Conservation (phyloP, 2,113 vertebrate genomes). For the Dicaeum eximium region DNA sequence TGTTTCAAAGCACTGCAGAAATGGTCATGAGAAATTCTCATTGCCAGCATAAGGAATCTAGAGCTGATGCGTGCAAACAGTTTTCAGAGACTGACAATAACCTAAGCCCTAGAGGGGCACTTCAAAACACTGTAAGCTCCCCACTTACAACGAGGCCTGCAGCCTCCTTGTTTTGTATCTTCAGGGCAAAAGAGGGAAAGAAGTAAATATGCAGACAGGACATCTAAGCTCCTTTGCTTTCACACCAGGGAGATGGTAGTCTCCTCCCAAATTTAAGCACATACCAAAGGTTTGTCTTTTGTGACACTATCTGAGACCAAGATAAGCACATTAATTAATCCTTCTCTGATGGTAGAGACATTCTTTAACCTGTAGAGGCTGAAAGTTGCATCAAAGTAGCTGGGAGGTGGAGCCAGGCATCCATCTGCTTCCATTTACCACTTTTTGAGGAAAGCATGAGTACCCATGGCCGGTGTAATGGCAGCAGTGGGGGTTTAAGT, state of each 20-base stretch:
- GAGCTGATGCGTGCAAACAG: background rate
- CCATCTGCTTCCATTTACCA: background rate
- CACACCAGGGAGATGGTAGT: rapidly evolving
- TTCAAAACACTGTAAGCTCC: background rate
- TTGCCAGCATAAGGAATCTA: background rate
- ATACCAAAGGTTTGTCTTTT: background rate
- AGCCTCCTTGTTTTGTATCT: background rate
- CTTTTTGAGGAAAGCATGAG: background rate
- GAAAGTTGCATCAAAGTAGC: background rate
- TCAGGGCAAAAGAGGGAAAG: background rate
- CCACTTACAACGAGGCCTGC: background rate
- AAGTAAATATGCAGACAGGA: background rate
- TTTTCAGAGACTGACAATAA: background rate
- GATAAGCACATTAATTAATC: background rate
- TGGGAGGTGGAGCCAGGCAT: background rate
- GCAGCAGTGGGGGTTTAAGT: background rate
- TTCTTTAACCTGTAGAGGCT: background rate
- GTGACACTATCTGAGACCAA: background rate
- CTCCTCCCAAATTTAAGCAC: background rate
- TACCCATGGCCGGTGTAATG: rapidly evolving
- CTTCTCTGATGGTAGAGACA: background rate
- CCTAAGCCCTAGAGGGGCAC: background rate
- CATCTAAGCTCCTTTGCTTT: background rate
- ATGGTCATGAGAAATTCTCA: background rate
- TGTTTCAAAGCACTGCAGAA: background rate